Percentiles rank a stretch among this genome's conserved stretches.
Conservation (phyloP, 2,113 vertebrate genomes). For the Barnardius zonarius region DNA sequence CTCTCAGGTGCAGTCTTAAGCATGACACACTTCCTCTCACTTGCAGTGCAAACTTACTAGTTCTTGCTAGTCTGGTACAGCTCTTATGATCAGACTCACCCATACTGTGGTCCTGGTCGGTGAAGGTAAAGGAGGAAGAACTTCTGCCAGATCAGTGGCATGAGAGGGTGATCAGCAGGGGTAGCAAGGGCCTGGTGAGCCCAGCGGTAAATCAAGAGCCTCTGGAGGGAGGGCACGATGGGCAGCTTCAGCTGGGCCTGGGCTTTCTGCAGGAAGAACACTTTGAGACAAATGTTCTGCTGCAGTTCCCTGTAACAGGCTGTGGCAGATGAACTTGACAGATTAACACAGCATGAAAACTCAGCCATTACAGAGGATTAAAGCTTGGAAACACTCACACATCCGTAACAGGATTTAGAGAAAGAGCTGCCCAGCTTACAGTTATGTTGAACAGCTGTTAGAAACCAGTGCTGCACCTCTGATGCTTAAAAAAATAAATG, state of each 20-base stretch:
- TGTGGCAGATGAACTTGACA: neutral
- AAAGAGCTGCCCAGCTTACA: neutral
- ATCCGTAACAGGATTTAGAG: neutral
- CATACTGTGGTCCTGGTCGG: slow-evolving; percentile 92
- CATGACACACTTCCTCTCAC: neutral
- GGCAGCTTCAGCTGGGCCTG: slow-evolving; percentile 91
- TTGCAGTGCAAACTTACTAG: neutral
- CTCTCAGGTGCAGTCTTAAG: neutral
- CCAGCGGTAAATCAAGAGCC: slow-evolving; percentile 96
- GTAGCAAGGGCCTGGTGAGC: slow-evolving; percentile 91
- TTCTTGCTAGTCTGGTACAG: neutral
- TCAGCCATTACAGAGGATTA: neutral
- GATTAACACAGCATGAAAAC: neutral
- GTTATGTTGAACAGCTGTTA: neutral
- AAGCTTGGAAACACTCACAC: neutral
- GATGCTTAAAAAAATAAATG: neutral
- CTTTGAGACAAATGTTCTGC: neutral
- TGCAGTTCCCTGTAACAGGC: neutral
- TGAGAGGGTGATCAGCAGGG: slow-evolving; percentile 89
- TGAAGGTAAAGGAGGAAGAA: slow-evolving; percentile 94
- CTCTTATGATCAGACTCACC: slow-evolving; percentile 72
- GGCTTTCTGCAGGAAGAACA: slow-evolving; percentile 81
- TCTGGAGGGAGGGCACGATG: slow-evolving; percentile 88
- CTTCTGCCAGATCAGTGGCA: slow-evolving; percentile 95
- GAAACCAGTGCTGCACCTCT: neutral